Base-by-base conservation (phyloP, 2,797 vertebrate species). In the Babyrousa celebensis region DNA sequence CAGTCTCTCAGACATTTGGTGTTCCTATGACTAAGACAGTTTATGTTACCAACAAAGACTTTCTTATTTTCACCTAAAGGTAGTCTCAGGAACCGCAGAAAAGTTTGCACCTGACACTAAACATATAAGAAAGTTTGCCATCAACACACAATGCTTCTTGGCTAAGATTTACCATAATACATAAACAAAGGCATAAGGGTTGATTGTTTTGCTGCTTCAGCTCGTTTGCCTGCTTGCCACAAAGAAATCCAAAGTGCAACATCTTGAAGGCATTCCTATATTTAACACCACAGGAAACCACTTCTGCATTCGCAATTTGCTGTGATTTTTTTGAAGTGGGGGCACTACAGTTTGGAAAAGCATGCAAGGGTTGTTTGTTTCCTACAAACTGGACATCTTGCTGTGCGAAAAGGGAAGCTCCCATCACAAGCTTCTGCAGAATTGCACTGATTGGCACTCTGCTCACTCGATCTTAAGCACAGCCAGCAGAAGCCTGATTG, bases 401-500 rank as follows among this genome's bases (percentile, higher is more conserved):
- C 97, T 97, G 96, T 83, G 97, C 94, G 75, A 17, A 96, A 85
- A 97, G 23, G 87, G 84, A 88, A 96, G 89, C 60, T 90, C 63
- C 93, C 77, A 79, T 72, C 77, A 58, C 63, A 89, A 80, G 63
- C 82, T 79, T 75, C 68, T 79, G 60, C 93, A 88, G 56, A 96
- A 92, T 10, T 29, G 80, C 23, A 18, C 96, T 97, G 96, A 97
- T 94, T 97, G 97, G 97, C 93, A 96, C 95, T 97, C 84, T 43
- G 74, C 93, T 80, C 93, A 87, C 93, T 94, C 5, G 94, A 98
- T 94, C 87, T 94, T 72, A 95, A 96, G 93, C 96, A 90, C 93
- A 97, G 84, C 89, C 87, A 89, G 97, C 86, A 96, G 95, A 97
- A 97, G 94, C 67, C 93, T 97, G 97, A 98, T 97, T 95, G 90